Evolutionary conservation across 1,140 invertebrate genomes (phyloP).

Genomic region (Tribolium castaneum): DNA sequence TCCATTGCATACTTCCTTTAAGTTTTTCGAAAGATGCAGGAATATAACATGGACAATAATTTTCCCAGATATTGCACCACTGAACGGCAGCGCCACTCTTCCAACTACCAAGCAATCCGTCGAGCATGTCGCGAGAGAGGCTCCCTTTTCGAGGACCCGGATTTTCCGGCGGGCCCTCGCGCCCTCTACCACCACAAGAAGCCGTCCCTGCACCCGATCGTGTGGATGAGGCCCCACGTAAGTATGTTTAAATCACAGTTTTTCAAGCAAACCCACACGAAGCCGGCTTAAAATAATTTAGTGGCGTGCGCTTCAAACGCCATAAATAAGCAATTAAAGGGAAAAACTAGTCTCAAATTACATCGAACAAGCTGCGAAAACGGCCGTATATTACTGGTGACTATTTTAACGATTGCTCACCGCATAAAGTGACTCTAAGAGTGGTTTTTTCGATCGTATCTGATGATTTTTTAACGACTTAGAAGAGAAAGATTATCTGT

Average conservation of each 20-base stretch:
- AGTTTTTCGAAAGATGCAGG: too few relatives aligned
- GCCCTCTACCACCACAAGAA: slow-evolving; percentile 72
- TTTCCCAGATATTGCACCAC: slow-evolving; percentile 72
- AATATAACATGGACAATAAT: too few relatives aligned
- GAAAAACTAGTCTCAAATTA: slow-evolving; percentile 46
- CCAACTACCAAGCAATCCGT: slow-evolving; percentile 68
- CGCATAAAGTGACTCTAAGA: slow-evolving; percentile 32
- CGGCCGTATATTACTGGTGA: slow-evolving; percentile 43
- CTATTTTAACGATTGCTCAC: slow-evolving; percentile 46
- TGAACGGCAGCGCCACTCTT: slow-evolving; percentile 65
- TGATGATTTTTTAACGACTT: slow-evolving; percentile 35
- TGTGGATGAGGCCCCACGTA: slow-evolving; percentile 73
- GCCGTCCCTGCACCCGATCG: slow-evolving; percentile 67
- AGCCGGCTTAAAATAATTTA: slow-evolving; percentile 11
- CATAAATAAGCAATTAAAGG: slow-evolving; percentile 50
- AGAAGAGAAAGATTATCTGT: slow-evolving; percentile 39
- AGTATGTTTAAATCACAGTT: slow-evolving; percentile 55
- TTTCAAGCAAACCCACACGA: slow-evolving; percentile 13
- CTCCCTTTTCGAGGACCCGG: slow-evolving; percentile 75
- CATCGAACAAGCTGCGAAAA: slow-evolving; percentile 44
- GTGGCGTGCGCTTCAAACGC: slow-evolving; percentile 24
- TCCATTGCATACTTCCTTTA: too few relatives aligned
- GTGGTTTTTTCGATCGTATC: slow-evolving; percentile 13
- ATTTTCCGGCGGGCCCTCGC: slow-evolving; percentile 71
- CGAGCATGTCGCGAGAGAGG: slow-evolving; percentile 70